phyloP scores from a whole-genome alignment of 2,888 invertebrate species.

The Oligia strigilis region DNA sequence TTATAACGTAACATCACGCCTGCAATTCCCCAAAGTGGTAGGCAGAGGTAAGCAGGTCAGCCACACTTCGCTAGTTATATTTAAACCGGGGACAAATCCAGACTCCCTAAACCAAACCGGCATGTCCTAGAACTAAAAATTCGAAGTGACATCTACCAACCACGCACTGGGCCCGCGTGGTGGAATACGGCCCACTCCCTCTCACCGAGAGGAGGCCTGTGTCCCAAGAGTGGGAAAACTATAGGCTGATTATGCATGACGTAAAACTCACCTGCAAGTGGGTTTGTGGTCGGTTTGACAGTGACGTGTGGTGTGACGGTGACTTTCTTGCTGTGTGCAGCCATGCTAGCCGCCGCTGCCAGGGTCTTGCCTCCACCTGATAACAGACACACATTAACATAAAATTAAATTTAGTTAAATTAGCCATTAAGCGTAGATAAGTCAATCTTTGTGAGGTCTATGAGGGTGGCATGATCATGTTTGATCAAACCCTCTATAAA shows the following conservation, averaged over 20 bases:
- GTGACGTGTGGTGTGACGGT: constrained; percentile 78
- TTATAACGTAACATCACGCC: background rate
- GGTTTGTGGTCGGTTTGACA: constrained; percentile 85
- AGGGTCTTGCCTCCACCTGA: constrained; percentile 96
- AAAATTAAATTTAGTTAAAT: too few relatives aligned
- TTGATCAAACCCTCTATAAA: too few relatives aligned
- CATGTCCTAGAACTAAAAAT: too few relatives aligned
- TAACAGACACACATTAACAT: background rate
- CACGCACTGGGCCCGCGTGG: too few relatives aligned
- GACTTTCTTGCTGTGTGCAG: constrained; percentile 87
- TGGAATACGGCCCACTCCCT: too few relatives aligned
- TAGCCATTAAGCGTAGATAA: too few relatives aligned
- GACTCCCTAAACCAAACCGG: too few relatives aligned
- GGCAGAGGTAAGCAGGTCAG: background rate
- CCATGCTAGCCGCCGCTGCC: constrained; percentile 94
- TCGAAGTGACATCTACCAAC: too few relatives aligned
- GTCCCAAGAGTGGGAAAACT: too few relatives aligned
- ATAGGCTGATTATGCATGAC: background rate
- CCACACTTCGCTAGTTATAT: background rate
- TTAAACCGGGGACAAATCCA: background rate
- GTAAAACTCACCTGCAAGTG: constrained; percentile 81
- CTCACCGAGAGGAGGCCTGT: too few relatives aligned
- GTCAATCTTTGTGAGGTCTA: too few relatives aligned
- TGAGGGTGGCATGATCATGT: too few relatives aligned
- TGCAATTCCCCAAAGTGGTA: background rate